Conservation (phyloP, 2,113 vertebrate species). For the Sakesphorus luctuosus region DNA sequence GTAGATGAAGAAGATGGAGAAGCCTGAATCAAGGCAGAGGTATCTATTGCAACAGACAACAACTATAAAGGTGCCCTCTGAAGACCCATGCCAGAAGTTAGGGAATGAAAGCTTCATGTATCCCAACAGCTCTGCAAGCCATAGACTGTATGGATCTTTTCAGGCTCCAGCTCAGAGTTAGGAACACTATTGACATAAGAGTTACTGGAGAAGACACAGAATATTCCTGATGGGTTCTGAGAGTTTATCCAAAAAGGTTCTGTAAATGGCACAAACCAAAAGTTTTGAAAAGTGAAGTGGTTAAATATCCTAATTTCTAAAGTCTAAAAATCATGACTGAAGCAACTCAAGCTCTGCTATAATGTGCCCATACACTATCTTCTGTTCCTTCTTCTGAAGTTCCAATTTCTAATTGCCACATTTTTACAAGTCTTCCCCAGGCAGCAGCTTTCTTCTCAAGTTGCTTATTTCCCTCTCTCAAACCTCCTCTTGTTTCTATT, state of each 20-base stretch:
- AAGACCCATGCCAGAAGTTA: not conserved
- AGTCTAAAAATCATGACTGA: constrained; percentile 48
- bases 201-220: not conserved
- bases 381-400: constrained; percentile 57
- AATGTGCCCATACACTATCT: constrained; percentile 19
- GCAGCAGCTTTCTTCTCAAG: constrained; percentile 17
- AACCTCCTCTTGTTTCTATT: constrained; percentile 38
- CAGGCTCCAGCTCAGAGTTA: not conserved
- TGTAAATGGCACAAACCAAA: not conserved
- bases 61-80: not conserved
- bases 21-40: not conserved
- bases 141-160: not conserved
- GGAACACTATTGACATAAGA: not conserved
- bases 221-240: not conserved
- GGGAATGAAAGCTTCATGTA: not conserved
- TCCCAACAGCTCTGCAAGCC: not conserved
- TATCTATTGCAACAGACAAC: not conserved
- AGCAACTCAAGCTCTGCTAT: constrained; percentile 39
- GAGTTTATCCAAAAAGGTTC: not conserved
- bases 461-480: constrained; percentile 43
- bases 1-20: not conserved
- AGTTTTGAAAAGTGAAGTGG: constrained; percentile 12
- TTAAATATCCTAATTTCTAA: constrained; percentile 38
- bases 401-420: constrained; percentile 60
- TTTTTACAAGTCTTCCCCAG: not conserved